phyloP scores from a whole-genome alignment of 1,140 invertebrate species.

The Brachionus rotundiformis region DNA sequence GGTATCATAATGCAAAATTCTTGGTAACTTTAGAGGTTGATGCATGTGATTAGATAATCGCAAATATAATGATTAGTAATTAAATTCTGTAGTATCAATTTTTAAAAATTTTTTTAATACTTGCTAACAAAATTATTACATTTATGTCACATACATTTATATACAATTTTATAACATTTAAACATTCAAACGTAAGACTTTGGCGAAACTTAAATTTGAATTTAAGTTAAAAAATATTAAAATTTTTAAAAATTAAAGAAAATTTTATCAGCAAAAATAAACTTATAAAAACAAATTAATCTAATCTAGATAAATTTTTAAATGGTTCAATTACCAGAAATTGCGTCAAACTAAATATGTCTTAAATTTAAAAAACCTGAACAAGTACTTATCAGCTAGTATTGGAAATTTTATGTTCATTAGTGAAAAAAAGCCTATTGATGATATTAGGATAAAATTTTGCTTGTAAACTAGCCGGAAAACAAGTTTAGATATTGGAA shows the following conservation, averaged over 20 bases:
- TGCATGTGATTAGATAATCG: slow-evolving; percentile 6
- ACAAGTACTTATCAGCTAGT: not conserved
- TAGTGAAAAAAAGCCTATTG: not conserved
- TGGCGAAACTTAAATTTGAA: slow-evolving; percentile 35
- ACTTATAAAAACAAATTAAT: not conserved
- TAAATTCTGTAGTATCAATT: not conserved
- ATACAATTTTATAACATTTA: not conserved
- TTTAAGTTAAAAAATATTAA: not conserved
- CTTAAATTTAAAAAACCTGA: not conserved
- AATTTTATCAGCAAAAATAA: not conserved
- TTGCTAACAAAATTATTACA: not conserved
- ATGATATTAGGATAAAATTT: not conserved
- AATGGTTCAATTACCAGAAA: not conserved
- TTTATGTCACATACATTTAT: not conserved
- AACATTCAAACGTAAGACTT: not conserved
- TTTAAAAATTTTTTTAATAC: slow-evolving; percentile 3
- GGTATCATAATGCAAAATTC: not conserved
- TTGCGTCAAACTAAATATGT: not conserved
- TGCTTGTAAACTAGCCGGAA: not conserved
- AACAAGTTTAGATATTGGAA: not conserved
- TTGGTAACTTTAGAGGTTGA: not conserved
- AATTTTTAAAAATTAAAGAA: not conserved
- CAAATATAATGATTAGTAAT: not conserved
- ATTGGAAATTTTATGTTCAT: not conserved
- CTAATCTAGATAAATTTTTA: not conserved